Percentiles rank a stretch among this genome's conserved stretches.
phyloP scores from a whole-genome alignment of 2,797 vertebrate genomes.

The Semotilus atromaculatus region DNA sequence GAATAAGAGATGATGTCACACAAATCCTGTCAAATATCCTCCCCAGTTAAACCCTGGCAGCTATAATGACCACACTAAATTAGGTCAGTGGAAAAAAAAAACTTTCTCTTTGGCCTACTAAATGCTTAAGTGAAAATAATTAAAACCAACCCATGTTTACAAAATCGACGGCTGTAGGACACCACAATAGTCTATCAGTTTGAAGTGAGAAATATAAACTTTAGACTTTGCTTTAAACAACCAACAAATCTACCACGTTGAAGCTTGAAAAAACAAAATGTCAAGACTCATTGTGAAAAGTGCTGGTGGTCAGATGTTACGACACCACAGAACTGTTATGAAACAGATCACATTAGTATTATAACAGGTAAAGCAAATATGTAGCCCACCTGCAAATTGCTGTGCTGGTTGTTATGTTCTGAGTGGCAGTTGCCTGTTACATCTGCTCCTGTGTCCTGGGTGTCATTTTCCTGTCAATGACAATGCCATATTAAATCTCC shows the following conservation, averaged over 20 bases:
- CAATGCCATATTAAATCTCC: constrained; percentile 54
- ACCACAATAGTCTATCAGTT: constrained; percentile 5
- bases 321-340: background rate
- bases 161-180: background rate
- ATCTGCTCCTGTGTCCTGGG: constrained; percentile 62
- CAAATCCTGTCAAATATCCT: constrained; percentile 54
- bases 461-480: constrained; percentile 66
- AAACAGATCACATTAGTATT: background rate
- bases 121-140: constrained; percentile 16
- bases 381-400: constrained; percentile 66
- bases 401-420: constrained; percentile 64
- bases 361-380: background rate
- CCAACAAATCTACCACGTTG: background rate
- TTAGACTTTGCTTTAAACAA: constrained; percentile 1
- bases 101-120: constrained; percentile 50
- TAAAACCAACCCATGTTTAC: constrained; percentile 9
- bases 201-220: background rate
- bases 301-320: background rate
- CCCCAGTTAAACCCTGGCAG: constrained; percentile 55
- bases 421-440: constrained; percentile 56
- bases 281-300: constrained; percentile 1
- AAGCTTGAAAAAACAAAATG: constrained; percentile 7
- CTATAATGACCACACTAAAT: constrained; percentile 55
- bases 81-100: constrained; percentile 59
- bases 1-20: constrained; percentile 61